Conservation (phyloP, 2,113 vertebrate genomes). For the Furnarius figulus region DNA sequence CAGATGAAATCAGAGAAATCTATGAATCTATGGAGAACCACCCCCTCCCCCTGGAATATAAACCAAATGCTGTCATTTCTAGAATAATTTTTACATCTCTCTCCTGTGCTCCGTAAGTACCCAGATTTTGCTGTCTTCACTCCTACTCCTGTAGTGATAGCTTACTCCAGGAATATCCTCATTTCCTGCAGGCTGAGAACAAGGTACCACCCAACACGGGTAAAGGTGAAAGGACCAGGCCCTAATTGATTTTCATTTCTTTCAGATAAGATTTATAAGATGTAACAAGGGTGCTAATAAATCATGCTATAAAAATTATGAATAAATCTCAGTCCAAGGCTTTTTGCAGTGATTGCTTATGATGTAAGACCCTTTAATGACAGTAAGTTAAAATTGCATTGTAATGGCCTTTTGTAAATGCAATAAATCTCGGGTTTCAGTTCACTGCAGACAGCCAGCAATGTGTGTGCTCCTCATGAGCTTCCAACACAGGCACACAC, state of each 20-base stretch:
- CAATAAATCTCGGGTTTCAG: conserved; percentile 37
- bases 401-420: conserved; percentile 48
- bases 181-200: not conserved
- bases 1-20: conserved; percentile 22
- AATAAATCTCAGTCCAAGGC: conserved; percentile 32
- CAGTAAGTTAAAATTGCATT: conserved; percentile 57
- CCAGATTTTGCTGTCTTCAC: conserved; percentile 30
- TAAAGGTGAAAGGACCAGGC: conserved; percentile 9
- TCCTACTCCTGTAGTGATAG: conserved; percentile 38
- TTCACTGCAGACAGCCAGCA: not conserved
- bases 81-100: conserved; percentile 37
- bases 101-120: conserved; percentile 3
- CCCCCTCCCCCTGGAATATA: conserved; percentile 23
- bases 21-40: conserved; percentile 40
- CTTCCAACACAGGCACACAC: conserved; percentile 5
- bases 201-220: not conserved
- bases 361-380: conserved; percentile 62
- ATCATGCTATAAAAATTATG: conserved; percentile 55
- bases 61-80: conserved; percentile 38
- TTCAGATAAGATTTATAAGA: conserved; percentile 41
- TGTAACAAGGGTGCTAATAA: conserved; percentile 18
- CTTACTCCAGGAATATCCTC: conserved; percentile 24
- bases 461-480: conserved; percentile 31
- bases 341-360: conserved; percentile 51
- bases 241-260: conserved; percentile 22